Percentiles rank a stretch among this genome's conserved stretches.
phyloP scores from a whole-genome alignment of 2,113 vertebrate species.

The Oophaga pumilio region DNA sequence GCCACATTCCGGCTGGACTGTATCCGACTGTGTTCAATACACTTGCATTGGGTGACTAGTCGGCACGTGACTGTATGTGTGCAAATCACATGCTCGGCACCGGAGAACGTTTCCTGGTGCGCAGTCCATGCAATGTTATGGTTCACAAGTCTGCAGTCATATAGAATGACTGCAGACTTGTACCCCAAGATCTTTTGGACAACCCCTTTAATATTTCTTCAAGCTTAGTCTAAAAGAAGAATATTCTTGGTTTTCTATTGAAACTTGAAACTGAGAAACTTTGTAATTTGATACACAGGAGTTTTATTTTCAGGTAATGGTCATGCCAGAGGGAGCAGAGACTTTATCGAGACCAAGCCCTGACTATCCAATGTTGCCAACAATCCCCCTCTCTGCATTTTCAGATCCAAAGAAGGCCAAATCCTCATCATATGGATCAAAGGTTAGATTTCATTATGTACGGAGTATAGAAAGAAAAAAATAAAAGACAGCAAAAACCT shows the following conservation, averaged over 20 bases:
- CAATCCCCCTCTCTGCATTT: slow-evolving; percentile 96
- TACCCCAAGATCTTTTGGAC: too few species aligned
- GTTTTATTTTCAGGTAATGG: slow-evolving; percentile 81
- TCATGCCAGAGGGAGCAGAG: slow-evolving; percentile 95
- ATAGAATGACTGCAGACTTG: too few species aligned
- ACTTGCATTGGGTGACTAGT: too few species aligned
- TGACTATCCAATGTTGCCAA: slow-evolving; percentile 96
- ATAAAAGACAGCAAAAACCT: neutral
- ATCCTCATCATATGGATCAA: slow-evolving; percentile 91
- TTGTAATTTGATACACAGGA: neutral
- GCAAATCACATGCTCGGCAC: too few species aligned
- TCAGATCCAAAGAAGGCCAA: slow-evolving; percentile 99
- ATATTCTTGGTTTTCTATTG: too few species aligned
- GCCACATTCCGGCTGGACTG: too few species aligned
- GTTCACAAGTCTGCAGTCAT: too few species aligned
- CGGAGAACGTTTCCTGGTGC: too few species aligned
- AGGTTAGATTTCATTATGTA: slow-evolving; percentile 75
- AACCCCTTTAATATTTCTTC: neutral
- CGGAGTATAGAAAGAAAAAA: neutral
- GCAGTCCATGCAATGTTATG: too few species aligned
- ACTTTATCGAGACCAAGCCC: slow-evolving; percentile 92
- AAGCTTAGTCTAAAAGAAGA: too few species aligned
- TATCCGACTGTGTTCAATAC: too few species aligned
- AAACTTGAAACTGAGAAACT: neutral
- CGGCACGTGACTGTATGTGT: too few species aligned